phyloP scores from a whole-genome alignment of 2,797 vertebrate genomes.

The Pempheris klunzingeri region DNA sequence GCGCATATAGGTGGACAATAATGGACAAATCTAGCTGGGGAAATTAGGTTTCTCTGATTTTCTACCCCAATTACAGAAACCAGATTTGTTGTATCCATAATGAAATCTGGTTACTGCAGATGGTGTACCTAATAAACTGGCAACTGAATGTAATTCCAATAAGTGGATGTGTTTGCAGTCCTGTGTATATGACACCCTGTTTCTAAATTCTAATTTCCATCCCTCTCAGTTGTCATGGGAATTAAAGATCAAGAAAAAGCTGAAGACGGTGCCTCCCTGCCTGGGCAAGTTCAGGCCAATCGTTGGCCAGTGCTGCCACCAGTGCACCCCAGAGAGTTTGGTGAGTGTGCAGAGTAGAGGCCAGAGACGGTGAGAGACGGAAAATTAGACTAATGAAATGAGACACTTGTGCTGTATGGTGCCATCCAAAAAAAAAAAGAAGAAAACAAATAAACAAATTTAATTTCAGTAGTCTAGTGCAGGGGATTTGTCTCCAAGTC shows the following conservation, averaged over 20 bases:
- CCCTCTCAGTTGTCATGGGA: slow-evolving; percentile 76
- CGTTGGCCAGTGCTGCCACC: slow-evolving; percentile 90
- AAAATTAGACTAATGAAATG: neutral
- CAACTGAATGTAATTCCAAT: neutral
- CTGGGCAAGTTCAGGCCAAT: slow-evolving; percentile 86
- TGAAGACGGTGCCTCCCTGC: slow-evolving; percentile 84
- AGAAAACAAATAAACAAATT: neutral
- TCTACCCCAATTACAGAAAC: neutral
- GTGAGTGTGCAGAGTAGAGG: slow-evolving; percentile 79
- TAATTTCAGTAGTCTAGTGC: neutral
- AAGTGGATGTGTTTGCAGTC: neutral
- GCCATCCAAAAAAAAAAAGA: no score
- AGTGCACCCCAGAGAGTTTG: slow-evolving; percentile 92
- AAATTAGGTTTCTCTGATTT: neutral
- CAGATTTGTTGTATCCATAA: neutral
- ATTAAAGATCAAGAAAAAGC: slow-evolving; percentile 80
- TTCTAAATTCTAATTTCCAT: no score
- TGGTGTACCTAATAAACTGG: neutral
- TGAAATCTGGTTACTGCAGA: neutral
- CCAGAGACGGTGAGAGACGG: neutral
- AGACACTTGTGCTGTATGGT: neutral
- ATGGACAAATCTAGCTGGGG: neutral
- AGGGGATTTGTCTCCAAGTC: neutral
- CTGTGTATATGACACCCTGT: slow-evolving; percentile 27
- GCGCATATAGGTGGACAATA: neutral